phyloP scores from a whole-genome alignment of 1,140 invertebrate genomes.

The Ruditapes philippinarum region DNA sequence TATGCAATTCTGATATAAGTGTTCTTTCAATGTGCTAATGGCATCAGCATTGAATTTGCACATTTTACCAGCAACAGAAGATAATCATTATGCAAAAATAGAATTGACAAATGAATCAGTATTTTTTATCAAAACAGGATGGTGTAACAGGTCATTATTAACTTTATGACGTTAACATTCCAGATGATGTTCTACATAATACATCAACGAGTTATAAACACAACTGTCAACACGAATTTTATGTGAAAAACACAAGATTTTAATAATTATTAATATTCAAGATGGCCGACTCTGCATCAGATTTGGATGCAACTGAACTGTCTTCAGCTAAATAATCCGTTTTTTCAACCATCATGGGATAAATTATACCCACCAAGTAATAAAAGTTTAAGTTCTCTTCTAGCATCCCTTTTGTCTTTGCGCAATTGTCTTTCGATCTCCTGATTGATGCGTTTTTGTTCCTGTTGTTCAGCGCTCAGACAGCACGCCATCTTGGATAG shows the following conservation, averaged over 20 bases:
- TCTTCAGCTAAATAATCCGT: background rate
- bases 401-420: slow-evolving; percentile 99
- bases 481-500: slow-evolving; percentile 98
- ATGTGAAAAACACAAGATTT: slow-evolving; percentile 16
- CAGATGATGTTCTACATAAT: background rate
- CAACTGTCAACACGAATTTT: background rate
- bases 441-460: slow-evolving; percentile 99
- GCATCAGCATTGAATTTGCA: too few species aligned
- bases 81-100: slow-evolving; percentile 9
- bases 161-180: background rate
- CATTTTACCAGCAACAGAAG: too few species aligned
- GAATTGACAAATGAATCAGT: background rate
- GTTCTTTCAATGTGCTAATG: too few species aligned
- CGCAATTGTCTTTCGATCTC: slow-evolving; percentile 99
- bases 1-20: too few species aligned
- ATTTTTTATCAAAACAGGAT: too few species aligned
- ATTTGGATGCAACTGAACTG: slow-evolving; percentile 16
- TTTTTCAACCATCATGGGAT: background rate
- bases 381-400: slow-evolving; percentile 99
- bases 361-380: slow-evolving; percentile 94
- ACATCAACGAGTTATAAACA: background rate
- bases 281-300: slow-evolving; percentile 69
- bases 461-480: slow-evolving; percentile 99
- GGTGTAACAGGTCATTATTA: background rate
- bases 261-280: slow-evolving; percentile 76